Evolutionary conservation across 2,113 vertebrate genomes (phyloP).

Genomic region (human (Homo sapiens)): GRCh38 chr14:79332501-79333000

Average conservation of each 20-base stretch:
- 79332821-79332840: background rate
- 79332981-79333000: background rate
- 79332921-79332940: constrained; percentile 21
- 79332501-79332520: background rate
- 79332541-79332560: background rate
- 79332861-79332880: background rate
- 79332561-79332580: background rate
- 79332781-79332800: background rate
- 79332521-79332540: background rate
- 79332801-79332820: background rate
- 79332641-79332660: background rate
- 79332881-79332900: background rate
- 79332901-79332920: background rate
- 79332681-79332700: background rate
- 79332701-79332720: background rate
- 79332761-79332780: background rate
- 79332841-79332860: constrained; percentile 1
- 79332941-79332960: constrained; percentile 8
- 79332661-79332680: background rate
- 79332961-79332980: constrained; percentile 46
- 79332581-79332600: background rate
- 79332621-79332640: background rate
- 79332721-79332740: background rate
- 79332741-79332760: background rate
- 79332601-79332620: background rate